Base-by-base conservation (phyloP, 1,140 invertebrate genomes). In the Phymastichus coffea region DNA sequence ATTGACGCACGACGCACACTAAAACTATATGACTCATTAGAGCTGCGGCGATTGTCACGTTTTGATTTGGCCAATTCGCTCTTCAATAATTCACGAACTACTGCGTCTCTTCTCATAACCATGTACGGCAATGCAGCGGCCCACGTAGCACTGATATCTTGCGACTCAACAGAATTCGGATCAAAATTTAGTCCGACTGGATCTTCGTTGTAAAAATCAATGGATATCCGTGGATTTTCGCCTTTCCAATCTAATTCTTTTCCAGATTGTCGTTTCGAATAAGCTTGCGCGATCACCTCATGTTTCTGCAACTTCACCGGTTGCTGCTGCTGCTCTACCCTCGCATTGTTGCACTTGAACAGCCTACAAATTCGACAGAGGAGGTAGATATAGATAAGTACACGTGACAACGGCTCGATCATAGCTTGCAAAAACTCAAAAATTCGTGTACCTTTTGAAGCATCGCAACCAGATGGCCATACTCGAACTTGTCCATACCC, bases 141-240 rank as follows among this genome's bases (percentile, higher is more conserved):
- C 92, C 92, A 96, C 0, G 91, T 90, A 4, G 93, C 93, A 56
- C 90, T 82, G 4, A 90, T 82, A 46, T 88, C 87, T 64, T 86
- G 85, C 19, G 89, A 92, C 15, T 85, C 88, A 4, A 85, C 85
- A 58, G 89, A 92, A 69, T 91, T 91, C 17, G 92, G 74, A 67
- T 94, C 91, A 66, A 95, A 88, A 70, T 93, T 90, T 46, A 95
- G 80, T 4, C 93, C 93, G 10, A 95, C 87, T 9, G 94, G 94
- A 83, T 96, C 94, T 47, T 92, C 91, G 65, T 94, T 88, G 6
- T 87, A 87, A 66, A 91, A 92, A 46, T 88, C 86, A 58, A 94
- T 87, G 67, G 89, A 93, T 64, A 96, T 89, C 30, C 93, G 95
- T 17, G 95, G 79, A n/a, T n/a, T n/a, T n/a, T n/a, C n/a, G n/a